Conservation (phyloP, 2,113 vertebrate species). For the Phrynosoma blainvillii region DNA sequence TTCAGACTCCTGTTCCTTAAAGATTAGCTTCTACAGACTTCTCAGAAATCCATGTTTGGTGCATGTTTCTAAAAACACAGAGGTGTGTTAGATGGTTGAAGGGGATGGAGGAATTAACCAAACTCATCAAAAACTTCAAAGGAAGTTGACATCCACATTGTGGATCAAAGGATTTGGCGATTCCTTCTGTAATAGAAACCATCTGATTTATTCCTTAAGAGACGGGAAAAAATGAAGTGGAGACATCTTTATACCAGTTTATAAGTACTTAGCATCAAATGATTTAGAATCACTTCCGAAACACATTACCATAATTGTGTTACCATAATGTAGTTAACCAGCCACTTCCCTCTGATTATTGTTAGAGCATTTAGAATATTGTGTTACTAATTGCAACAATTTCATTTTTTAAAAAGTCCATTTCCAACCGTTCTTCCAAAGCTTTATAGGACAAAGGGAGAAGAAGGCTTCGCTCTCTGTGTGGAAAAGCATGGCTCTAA, state of each 20-base stretch:
- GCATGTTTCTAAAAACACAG: neutral
- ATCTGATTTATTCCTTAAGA: conserved; percentile 11
- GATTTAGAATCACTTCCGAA: conserved; percentile 33
- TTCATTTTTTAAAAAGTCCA: neutral
- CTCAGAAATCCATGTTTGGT: neutral
- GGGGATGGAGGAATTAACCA: neutral
- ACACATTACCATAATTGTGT: conserved; percentile 20
- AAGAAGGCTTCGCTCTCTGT: neutral
- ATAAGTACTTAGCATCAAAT: conserved; percentile 34
- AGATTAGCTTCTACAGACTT: neutral
- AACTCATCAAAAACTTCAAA: neutral
- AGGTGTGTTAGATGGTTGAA: conserved; percentile 6
- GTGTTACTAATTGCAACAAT: conserved; percentile 23
- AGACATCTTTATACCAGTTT: conserved; percentile 16
- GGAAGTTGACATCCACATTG: conserved; percentile 7
- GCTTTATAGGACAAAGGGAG: conserved; percentile 1
- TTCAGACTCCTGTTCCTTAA: neutral
- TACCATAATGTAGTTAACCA: conserved; percentile 23
- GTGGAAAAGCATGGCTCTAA: neutral
- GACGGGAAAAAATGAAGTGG: neutral
- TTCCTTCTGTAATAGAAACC: conserved; percentile 2
- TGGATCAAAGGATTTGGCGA: neutral
- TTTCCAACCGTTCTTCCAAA: neutral
- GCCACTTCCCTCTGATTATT: conserved; percentile 26
- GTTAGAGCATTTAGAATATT: conserved; percentile 27